Evolutionary conservation across 1,140 invertebrate genomes (phyloP), one percentile per base, ranked within the genome.

Genomic region (Olivierus martensii): DNA sequence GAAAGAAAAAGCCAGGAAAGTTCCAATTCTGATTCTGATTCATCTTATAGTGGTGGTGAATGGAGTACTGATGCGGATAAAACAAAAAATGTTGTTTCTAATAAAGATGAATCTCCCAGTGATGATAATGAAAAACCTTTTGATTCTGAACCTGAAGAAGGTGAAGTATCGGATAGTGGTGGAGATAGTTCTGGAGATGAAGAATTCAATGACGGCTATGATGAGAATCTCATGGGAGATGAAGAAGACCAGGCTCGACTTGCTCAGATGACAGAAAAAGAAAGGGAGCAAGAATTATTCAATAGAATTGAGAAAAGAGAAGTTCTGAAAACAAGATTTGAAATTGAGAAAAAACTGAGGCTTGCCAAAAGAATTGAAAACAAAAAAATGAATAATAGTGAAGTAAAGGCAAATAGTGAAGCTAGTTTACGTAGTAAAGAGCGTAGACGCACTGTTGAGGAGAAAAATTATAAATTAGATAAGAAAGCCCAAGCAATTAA

Each of bases 221-320:
- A 96, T 71, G 92, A 97, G 58, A 89, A 97, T 65, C 74, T 97
- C 2, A 95, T 97, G 82, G 91, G 92, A 2, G 93, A 97, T 73
- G 91, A 88, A 51, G 92, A 92, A 61, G 94, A 98, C 74, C 80
- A 87, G 63, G 81, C 82, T 14, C 72, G 85, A 2, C 71, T 98
- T 2, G 87, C 87, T 9, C 80, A 84, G 57, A 86, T 98, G 79
- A 96, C 92, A 0, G 93, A 97, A 65, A 95, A 93, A 65, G 93
- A 98, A 67, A 73, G 93, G 53, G 93, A 98, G 70, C 89, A 94
- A 60, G 92, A 96, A 71, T 84, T 98, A 62, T 98, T 90, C 66
- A 94, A 95, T 67, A 77, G 93, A 49, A 89, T 93, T 48, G 93
- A 97, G 69, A 82, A 89, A 65, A 73, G 93, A 63, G 89, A 95